phyloP scores from a whole-genome alignment of 2,797 vertebrate species.

The Garrulus glandarius region DNA sequence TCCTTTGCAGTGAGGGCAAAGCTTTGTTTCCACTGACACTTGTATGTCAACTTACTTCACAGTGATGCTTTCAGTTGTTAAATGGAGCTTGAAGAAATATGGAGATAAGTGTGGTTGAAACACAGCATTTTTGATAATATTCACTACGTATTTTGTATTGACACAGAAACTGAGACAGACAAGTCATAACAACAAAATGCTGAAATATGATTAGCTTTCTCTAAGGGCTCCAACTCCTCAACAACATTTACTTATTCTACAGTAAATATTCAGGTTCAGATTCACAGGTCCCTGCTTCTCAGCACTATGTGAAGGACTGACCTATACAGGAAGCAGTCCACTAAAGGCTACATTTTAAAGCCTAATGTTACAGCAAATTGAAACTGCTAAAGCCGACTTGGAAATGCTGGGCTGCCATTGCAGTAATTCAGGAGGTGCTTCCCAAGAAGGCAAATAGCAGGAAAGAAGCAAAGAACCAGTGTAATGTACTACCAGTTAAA shows the following conservation, averaged over 20 bases:
- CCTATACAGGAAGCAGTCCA: background rate
- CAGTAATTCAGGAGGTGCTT: background rate
- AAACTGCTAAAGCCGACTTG: background rate
- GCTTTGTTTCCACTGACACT: background rate
- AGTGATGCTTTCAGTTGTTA: background rate
- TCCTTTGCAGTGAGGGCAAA: background rate
- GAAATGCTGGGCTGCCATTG: background rate
- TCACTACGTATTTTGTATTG: background rate
- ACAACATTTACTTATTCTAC: background rate
- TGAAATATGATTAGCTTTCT: background rate
- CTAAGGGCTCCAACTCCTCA: background rate
- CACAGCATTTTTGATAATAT: background rate
- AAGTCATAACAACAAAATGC: background rate
- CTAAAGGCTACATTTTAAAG: background rate
- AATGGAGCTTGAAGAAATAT: background rate
- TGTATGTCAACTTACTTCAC: background rate
- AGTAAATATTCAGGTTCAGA: background rate
- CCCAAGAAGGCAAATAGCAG: background rate
- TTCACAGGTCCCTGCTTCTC: background rate
- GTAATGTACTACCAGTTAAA: background rate
- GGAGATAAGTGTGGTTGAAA: background rate
- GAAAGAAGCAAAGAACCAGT: background rate
- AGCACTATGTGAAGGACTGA: background rate
- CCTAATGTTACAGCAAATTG: background rate
- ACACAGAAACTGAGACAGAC: background rate